phyloP scores from a whole-genome alignment of 2,888 invertebrate genomes.

The Cantharis flavilabris region DNA sequence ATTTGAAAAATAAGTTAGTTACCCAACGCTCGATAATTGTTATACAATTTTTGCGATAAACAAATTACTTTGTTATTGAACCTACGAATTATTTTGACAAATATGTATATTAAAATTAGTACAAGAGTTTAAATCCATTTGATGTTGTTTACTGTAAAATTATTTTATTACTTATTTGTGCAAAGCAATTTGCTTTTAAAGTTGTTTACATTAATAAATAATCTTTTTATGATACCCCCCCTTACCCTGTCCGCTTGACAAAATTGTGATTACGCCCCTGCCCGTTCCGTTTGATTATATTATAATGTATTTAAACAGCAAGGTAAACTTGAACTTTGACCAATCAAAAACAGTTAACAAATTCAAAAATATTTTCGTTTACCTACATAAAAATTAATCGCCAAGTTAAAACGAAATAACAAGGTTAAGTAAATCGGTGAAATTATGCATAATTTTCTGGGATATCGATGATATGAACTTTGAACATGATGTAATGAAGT shows the following conservation, averaged over 20 bases:
- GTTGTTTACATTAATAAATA: neutral
- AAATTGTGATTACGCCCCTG: neutral
- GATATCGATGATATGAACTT: neutral
- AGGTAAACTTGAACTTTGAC: neutral
- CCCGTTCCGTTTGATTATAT: neutral
- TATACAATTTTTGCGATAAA: neutral
- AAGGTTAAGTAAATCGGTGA: neutral
- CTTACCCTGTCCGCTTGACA: neutral
- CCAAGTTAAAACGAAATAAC: neutral
- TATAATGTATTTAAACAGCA: neutral
- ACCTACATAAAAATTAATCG: neutral
- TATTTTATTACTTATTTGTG: neutral
- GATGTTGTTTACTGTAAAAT: neutral
- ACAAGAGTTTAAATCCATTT: too few relatives aligned
- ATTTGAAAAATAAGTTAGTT: neutral
- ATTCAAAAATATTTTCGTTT: neutral
- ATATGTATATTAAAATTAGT: too few relatives aligned
- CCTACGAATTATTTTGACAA: too few relatives aligned
- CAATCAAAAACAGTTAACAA: neutral
- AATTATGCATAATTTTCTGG: neutral
- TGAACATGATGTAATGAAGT: neutral
- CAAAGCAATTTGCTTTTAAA: neutral
- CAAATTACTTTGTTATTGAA: too few relatives aligned
- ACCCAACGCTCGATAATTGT: neutral
- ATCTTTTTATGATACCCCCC: neutral